Evolutionary conservation across 2,888 invertebrate genomes (phyloP).

Genomic region (Ochropleura plecta): DNA sequence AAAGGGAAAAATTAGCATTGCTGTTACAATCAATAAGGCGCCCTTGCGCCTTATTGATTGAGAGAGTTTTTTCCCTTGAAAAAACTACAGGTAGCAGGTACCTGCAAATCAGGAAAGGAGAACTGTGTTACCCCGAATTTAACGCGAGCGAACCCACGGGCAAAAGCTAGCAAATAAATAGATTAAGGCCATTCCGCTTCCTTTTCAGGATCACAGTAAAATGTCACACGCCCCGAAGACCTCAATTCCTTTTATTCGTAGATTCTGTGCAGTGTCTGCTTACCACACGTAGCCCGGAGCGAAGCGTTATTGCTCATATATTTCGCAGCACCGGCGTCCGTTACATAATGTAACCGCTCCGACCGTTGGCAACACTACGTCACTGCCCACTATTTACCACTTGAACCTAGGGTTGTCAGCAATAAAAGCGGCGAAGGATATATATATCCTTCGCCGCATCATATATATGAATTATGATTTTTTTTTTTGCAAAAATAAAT

Average conservation of each 20-base stretch:
- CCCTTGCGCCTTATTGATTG: too few species aligned
- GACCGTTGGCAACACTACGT: slow-evolving; percentile 67
- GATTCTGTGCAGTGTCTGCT: slow-evolving; percentile 26
- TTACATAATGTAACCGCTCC: slow-evolving; percentile 68
- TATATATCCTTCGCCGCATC: too few species aligned
- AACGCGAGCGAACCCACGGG: too few species aligned
- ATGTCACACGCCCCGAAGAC: slow-evolving; percentile 24
- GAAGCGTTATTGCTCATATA: slow-evolving; percentile 46
- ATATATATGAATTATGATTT: too few species aligned
- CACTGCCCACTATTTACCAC: slow-evolving; percentile 61
- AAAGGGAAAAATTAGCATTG: too few species aligned
- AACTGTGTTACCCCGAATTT: too few species aligned
- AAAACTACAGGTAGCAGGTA: too few species aligned
- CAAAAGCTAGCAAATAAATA: too few species aligned
- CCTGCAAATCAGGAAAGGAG: too few species aligned
- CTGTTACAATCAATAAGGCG: too few species aligned
- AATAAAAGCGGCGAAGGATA: slow-evolving; percentile 8
- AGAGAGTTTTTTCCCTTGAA: too few species aligned
- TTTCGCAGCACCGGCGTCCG: slow-evolving; percentile 54
- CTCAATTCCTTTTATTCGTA: slow-evolving; percentile 23
- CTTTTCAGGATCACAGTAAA: slow-evolving; percentile 20
- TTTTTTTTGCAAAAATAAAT: too few species aligned
- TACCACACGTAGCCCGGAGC: slow-evolving; percentile 63
- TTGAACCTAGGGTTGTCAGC: slow-evolving; percentile 52
- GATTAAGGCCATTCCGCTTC: background rate